A percentile compares a stretch with the other conserved stretches of the same genome.
Evolutionary conservation across 2,113 vertebrate genomes (phyloP).

Genomic region (Phalacrocorax aristotelis): DNA sequence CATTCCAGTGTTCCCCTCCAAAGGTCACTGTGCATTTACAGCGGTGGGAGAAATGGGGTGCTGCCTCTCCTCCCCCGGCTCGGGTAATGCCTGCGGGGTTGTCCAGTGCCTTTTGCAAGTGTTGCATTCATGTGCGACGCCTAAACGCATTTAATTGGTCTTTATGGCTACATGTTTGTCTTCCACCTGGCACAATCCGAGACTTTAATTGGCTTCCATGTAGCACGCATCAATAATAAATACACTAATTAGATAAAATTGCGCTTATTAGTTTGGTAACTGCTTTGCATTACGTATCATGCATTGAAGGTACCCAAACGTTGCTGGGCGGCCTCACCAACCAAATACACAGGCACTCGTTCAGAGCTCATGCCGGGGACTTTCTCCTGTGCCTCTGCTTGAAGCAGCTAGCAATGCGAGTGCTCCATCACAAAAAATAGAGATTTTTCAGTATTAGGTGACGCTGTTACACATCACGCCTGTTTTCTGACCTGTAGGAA

Average conservation of each 20-base stretch:
- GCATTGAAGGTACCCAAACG: background rate
- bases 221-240: background rate
- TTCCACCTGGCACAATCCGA: background rate
- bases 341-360: rapidly evolving
- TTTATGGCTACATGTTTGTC: background rate
- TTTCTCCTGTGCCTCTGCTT: background rate
- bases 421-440: background rate
- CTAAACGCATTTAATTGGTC: background rate
- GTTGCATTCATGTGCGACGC: rapidly evolving
- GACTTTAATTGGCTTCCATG: background rate
- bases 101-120: background rate
- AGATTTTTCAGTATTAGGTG: rapidly evolving
- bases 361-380: background rate
- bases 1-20: background rate
- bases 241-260: background rate
- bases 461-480: background rate
- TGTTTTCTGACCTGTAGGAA: background rate
- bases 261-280: background rate
- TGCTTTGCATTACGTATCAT: background rate
- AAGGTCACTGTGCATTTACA: rapidly evolving
- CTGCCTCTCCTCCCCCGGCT: background rate
- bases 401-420: background rate
- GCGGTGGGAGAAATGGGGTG: background rate
- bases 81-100: rapidly evolving
- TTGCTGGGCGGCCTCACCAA: rapidly evolving